Evolutionary conservation across 35 echinoderm and acorn worm species (phyloP).

Genomic region (Apostichopus californicus): DNA sequence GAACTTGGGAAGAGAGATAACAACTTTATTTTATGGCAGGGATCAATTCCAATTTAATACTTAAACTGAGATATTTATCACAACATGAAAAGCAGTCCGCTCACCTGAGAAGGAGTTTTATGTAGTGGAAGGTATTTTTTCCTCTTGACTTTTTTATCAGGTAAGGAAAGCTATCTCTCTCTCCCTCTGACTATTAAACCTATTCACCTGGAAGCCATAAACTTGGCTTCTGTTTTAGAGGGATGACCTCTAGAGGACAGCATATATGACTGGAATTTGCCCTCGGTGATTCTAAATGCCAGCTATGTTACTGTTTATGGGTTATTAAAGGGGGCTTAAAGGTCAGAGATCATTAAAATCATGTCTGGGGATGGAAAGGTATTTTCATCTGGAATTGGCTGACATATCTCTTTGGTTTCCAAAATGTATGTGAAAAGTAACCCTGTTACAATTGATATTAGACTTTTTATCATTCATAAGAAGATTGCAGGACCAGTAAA

Average conservation of each 20-base stretch:
- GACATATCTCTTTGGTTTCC: too few species aligned
- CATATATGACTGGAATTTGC: neutral
- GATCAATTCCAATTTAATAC: neutral
- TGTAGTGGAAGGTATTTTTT: neutral
- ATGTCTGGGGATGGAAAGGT: too few species aligned
- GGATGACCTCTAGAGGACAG: neutral
- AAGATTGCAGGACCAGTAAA: too few species aligned
- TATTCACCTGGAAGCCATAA: conserved; percentile 49
- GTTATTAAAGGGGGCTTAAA: neutral
- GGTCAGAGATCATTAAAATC: neutral
- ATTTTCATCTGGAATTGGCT: too few species aligned
- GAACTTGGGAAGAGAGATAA: neutral
- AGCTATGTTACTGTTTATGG: conserved; percentile 16
- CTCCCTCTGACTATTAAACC: neutral
- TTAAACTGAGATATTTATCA: conserved; percentile 21
- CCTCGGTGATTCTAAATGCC: neutral
- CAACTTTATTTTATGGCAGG: neutral
- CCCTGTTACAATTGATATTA: too few species aligned
- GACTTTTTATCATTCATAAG: too few species aligned
- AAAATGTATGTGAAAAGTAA: too few species aligned
- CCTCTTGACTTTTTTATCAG: too few species aligned
- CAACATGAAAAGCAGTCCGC: conserved; percentile 6
- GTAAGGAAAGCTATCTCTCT: neutral
- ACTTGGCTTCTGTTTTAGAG: neutral
- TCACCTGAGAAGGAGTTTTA: conserved; percentile 25